phyloP scores from a whole-genome alignment of 2,797 vertebrate species.

The Neomorphus geoffroyi region DNA sequence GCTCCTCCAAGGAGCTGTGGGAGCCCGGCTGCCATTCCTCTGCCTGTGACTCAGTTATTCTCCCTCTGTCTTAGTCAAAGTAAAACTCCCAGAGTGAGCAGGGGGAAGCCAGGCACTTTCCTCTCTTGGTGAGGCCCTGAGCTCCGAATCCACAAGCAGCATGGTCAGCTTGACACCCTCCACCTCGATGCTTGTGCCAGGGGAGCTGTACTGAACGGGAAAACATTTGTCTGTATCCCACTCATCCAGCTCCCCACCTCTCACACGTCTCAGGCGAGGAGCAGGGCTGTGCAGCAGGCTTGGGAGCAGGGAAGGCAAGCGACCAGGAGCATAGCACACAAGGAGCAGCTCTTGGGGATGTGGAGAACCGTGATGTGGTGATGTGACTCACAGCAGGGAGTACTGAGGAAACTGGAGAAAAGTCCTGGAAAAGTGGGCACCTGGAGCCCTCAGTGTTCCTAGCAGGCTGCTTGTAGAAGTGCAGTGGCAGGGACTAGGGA shows the following conservation, averaged over 20 bases:
- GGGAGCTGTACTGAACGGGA: no score
- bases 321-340: background rate
- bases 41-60: background rate
- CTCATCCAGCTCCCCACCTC: background rate
- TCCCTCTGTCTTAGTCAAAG: background rate
- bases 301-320: rapidly evolving
- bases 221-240: background rate
- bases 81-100: background rate
- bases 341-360: rapidly evolving
- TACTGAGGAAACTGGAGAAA: background rate
- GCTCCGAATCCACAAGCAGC: background rate
- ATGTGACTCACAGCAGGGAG: background rate
- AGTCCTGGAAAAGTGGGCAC: background rate
- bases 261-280: rapidly evolving
- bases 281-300: background rate
- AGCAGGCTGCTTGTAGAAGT: background rate
- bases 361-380: no score
- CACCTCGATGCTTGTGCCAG: rapidly evolving
- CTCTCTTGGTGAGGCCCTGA: rapidly evolving
- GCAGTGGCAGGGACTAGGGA: background rate
- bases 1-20: rapidly evolving
- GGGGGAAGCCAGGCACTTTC: background rate
- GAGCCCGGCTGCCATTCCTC: rapidly evolving
- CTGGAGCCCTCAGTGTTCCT: background rate
- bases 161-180: background rate